phyloP scores from a whole-genome alignment of 2,888 invertebrate genomes.

The Augiades crinisus region DNA sequence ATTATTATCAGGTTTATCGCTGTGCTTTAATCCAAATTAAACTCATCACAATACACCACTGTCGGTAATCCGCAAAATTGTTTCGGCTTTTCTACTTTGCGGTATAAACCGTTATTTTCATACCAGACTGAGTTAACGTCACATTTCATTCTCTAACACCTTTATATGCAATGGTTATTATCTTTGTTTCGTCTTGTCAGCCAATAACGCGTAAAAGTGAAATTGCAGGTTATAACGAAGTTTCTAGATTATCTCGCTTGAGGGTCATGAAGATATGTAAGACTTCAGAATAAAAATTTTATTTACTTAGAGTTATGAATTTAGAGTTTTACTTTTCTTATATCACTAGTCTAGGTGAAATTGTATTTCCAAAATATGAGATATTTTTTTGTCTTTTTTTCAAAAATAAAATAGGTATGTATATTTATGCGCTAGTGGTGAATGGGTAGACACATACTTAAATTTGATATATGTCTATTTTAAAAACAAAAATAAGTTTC shows the following conservation, averaged over 20 bases:
- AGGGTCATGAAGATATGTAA: not conserved
- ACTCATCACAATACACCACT: slow-evolving; percentile 29
- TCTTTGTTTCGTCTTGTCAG: not conserved
- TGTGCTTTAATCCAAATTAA: slow-evolving; percentile 34
- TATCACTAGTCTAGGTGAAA: too few species aligned
- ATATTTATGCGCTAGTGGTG: too few species aligned
- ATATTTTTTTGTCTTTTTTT: too few species aligned
- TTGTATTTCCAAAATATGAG: too few species aligned
- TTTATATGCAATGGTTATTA: not conserved
- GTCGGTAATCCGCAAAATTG: slow-evolving; percentile 34
- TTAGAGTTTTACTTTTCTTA: too few species aligned
- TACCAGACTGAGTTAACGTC: slow-evolving; percentile 19
- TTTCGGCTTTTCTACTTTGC: slow-evolving; percentile 34
- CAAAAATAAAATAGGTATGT: too few species aligned
- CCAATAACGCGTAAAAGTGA: not conserved
- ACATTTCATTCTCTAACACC: not conserved
- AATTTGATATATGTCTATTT: too few species aligned
- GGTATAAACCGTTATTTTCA: slow-evolving; percentile 28
- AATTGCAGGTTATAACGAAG: not conserved
- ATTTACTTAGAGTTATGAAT: too few species aligned
- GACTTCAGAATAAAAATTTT: too few species aligned
- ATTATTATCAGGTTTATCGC: slow-evolving; percentile 28
- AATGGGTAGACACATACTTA: too few species aligned
- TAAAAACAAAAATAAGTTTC: too few species aligned
- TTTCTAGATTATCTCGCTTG: not conserved